Evolutionary conservation across 2,113 vertebrate genomes (phyloP), one percentile per base, ranked within the genome.

Genomic region (Hylia prasina): DNA sequence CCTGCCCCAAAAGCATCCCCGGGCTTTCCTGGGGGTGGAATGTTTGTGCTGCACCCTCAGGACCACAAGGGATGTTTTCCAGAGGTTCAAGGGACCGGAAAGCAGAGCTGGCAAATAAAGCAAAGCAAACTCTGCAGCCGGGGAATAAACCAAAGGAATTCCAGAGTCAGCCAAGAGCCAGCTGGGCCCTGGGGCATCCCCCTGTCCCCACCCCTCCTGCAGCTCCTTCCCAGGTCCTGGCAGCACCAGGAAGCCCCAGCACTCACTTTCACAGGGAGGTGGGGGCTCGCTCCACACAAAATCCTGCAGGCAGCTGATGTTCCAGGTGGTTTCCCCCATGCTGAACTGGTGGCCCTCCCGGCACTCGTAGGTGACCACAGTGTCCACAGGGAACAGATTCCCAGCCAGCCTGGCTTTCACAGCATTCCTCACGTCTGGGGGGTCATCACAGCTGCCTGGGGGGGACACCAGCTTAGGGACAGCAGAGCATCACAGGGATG

Each of bases 401-500:
- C 93, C 89, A 7, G 91, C 77, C 15, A 92, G 70, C 27, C 9
- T 68, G 31, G 57, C 15, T 68, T 68, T 94, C 4, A 58, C 21
- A 17, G 95, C 70, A 1, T 95, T 79, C 13, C 0, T 1, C 57
- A 97, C 92, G 0, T 90, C 23, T 0, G 96, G 96, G 51, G 96
- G 96, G 42, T 90, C 35, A 2, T 56, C 73, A 13, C 96, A 97
- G 93, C 95, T 96, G 24, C 87, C 96, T 97, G 21, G 42, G 24
- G 25, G 1, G 37, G 45, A 92, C 2, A 16, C 0, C 63, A 5
- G 2, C 3, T 61, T 3, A 51, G 61, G 68, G 56, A 24, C 35
- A 47, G 57, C 0, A 17, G 22, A 1, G 51, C 51, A 28, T 4
- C 60, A 31, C 3, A 2, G 63, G 37, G 14, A 10, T 0, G 39